Base-by-base conservation (phyloP, 2,888 invertebrate species). In the Ferrisia virgata region DNA sequence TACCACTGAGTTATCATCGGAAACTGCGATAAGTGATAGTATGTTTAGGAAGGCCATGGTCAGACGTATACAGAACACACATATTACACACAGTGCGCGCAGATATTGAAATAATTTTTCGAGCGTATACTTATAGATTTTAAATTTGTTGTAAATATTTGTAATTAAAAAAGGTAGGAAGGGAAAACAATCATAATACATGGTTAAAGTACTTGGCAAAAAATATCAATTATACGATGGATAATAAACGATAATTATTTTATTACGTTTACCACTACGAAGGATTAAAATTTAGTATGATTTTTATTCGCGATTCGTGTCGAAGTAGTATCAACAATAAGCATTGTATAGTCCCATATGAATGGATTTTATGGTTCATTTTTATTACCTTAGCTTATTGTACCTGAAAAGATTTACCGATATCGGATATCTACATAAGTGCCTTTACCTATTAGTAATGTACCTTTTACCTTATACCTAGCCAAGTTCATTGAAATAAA, bases 401-500 rank as follows among this genome's bases (percentile, higher is more conserved):
- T 64, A 64, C 64, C 64, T 64, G 64, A 64, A 64, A 64, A 64
- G 64, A 64, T 64, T 64, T 64, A 64, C 64, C 64, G 64, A 64
- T 64, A 13, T 28, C 13, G 13, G 64, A 28, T 43, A 43, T 13
- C 8, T 36, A 36, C 36, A 36, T 36, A n/a, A n/a, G n/a, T n/a
- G n/a, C n/a, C n/a, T n/a, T n/a, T n/a, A n/a, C n/a, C n/a, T n/a
- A n/a, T n/a, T n/a, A n/a, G n/a, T n/a, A n/a, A n/a, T n/a, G n/a
- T n/a, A n/a, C n/a, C n/a, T n/a, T n/a, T n/a, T n/a, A 36, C 8
- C 8, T 6, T 36, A 36, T 36, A 1, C 18, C 22, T 53, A 53
- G 18, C 64, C 64, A 64, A 64, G 64, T 64, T 64, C 64, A 64
- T 64, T 64, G 64, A 64, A 64, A 64, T 28, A 28, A 64, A 28